phyloP scores from a whole-genome alignment of 2,797 vertebrate species.

The Muscicapa comitata region DNA sequence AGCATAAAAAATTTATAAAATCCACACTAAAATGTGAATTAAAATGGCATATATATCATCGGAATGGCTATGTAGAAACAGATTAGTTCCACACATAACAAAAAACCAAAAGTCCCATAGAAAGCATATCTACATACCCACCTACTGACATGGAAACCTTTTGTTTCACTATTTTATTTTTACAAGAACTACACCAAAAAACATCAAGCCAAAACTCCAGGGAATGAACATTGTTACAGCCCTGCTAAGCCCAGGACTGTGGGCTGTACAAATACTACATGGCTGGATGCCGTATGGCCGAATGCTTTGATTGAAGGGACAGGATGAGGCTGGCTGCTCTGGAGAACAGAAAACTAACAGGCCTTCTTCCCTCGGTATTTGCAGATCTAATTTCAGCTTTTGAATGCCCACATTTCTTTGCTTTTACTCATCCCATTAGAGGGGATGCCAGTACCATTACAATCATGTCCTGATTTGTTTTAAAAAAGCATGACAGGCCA shows the following conservation, averaged over 20 bases:
- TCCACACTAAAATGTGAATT: not conserved
- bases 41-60: not conserved
- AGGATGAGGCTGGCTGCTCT: not conserved
- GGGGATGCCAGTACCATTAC: not conserved
- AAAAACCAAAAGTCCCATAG: not conserved
- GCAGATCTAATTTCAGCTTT: not conserved
- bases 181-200: not conserved
- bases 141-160: rapidly evolving
- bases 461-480: not conserved
- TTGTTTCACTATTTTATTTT: not conserved
- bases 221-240: not conserved
- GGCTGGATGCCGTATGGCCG: rapidly evolving
- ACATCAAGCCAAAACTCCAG: not conserved
- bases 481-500: rapidly evolving
- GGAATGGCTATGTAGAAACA: not conserved
- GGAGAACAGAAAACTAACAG: not conserved
- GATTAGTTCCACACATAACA: not conserved
- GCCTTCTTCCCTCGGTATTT: not conserved
- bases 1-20: not conserved
- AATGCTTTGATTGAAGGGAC: rapidly evolving
- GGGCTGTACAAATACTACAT: not conserved
- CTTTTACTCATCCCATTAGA: not conserved
- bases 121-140: not conserved
- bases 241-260: not conserved
- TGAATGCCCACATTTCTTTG: not conserved